Evolutionary conservation across 2,113 vertebrate species (phyloP).

Genomic region (Microcebus griseorufus): DNA sequence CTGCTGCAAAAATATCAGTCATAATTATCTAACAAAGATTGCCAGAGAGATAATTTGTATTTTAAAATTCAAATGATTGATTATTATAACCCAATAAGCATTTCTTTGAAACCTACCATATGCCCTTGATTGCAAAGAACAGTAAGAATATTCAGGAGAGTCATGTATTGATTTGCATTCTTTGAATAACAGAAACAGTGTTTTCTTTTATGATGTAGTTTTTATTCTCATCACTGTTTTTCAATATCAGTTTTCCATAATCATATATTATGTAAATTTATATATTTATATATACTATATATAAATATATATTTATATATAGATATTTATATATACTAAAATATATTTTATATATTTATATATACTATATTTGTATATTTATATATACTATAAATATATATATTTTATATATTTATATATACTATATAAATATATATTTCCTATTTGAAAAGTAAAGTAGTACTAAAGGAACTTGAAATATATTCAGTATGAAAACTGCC

Average conservation of each 20-base stretch:
- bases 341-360: no score
- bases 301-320: no score
- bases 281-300: no score
- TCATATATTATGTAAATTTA: neutral
- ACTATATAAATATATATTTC: neutral
- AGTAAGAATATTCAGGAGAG: neutral
- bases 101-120: neutral
- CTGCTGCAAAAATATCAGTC: neutral
- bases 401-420: no score
- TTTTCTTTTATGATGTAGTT: neutral
- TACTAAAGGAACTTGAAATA: neutral
- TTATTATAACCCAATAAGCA: constrained; percentile 23
- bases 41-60: constrained; percentile 33
- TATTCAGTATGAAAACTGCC: constrained; percentile 6
- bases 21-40: constrained; percentile 1
- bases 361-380: no score
- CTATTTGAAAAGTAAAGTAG: neutral
- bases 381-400: no score
- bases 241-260: neutral
- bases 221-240: neutral
- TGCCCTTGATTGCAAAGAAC: constrained; percentile 15
- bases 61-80: constrained; percentile 54
- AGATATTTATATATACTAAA: no score
- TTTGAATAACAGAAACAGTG: neutral
- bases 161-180: neutral